Conservation (phyloP, 2,797 vertebrate species). For the Helarctos malayanus region DNA sequence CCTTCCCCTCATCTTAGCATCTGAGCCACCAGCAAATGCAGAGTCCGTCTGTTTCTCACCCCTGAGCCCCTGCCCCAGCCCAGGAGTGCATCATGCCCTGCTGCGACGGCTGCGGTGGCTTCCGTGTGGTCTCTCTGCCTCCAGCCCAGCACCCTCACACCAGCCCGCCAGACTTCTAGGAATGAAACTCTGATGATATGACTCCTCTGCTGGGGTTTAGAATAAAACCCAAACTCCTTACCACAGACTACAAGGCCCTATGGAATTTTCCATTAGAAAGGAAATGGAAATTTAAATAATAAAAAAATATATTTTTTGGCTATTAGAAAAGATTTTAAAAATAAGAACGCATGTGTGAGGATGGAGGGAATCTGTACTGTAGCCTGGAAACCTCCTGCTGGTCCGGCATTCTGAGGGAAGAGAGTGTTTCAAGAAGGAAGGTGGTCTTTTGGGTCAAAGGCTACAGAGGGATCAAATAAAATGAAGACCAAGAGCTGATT, state of each 20-base stretch:
- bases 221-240: background rate
- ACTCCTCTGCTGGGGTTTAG: background rate
- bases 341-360: background rate
- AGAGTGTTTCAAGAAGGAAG: background rate
- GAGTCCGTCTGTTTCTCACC: background rate
- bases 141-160: background rate
- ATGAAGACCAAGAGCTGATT: background rate
- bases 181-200: background rate
- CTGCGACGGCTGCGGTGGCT: background rate
- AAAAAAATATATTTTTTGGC: background rate
- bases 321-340: conserved; percentile 28
- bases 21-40: background rate
- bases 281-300: background rate
- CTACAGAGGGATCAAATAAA: background rate
- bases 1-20: background rate
- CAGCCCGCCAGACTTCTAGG: background rate
- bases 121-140: background rate
- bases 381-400: background rate
- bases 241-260: background rate
- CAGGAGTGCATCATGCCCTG: fast-evolving
- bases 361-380: background rate
- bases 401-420: background rate
- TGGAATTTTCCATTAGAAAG: background rate
- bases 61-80: background rate
- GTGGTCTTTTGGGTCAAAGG: background rate